phyloP scores from a whole-genome alignment of 2,797 vertebrate genomes.

The Ficedula albicollis region DNA sequence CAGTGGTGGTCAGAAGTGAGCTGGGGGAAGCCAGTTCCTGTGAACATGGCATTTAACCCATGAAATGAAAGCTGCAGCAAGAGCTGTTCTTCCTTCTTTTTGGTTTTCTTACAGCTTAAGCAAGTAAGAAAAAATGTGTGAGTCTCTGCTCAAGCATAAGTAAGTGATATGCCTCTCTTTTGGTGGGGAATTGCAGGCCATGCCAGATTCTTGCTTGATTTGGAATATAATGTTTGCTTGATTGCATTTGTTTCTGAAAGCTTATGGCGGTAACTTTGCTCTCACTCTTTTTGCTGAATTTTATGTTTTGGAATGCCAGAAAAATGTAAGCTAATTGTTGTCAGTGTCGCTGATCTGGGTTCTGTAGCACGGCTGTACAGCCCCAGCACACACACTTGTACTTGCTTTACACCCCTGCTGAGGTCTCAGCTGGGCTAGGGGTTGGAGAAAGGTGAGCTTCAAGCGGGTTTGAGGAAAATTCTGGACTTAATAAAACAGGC shows the following conservation, averaged over 20 bases:
- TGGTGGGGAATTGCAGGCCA: background rate
- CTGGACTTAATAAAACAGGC: background rate
- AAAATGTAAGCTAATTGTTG: background rate
- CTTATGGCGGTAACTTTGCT: background rate
- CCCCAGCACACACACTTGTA: rapidly evolving
- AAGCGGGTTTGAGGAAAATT: background rate
- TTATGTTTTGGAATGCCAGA: background rate
- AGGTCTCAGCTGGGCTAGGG: rapidly evolving
- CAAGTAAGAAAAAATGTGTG: background rate
- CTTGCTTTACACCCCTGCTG: rapidly evolving
- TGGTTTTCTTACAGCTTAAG: background rate
- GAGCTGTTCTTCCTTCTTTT: conserved; percentile 27
- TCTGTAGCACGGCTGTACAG: background rate
- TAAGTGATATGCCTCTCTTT: background rate
- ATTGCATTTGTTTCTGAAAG: background rate
- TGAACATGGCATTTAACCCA: background rate
- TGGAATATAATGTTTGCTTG: background rate
- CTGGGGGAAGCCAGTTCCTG: conserved; percentile 19
- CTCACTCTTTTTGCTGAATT: background rate
- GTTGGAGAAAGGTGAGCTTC: background rate
- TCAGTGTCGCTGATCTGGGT: background rate
- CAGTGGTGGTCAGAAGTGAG: background rate
- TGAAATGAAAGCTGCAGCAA: conserved; percentile 40
- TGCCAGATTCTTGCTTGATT: background rate
- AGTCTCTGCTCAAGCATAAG: background rate